A percentile compares a stretch with the other conserved stretches of the same genome.
Evolutionary conservation across 2,888 invertebrate species (phyloP).

Genomic region (Oasisia sp.): DNA sequence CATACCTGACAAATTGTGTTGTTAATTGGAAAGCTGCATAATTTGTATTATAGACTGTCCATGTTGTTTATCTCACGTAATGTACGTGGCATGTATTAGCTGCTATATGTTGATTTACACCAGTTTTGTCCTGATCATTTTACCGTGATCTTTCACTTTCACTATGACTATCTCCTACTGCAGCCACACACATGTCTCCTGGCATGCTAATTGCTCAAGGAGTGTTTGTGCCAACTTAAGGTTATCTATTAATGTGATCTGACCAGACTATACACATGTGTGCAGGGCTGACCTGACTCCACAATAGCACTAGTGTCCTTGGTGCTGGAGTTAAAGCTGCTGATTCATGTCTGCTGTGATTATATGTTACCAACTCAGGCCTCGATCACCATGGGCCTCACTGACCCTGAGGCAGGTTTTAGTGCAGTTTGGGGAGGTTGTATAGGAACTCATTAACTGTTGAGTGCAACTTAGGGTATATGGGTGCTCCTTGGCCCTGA

Average conservation of each 20-base stretch:
- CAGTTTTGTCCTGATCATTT: background rate
- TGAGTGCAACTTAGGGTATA: background rate
- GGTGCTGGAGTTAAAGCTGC: background rate
- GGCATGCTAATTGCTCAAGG: background rate
- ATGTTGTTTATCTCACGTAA: background rate
- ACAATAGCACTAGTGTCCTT: background rate
- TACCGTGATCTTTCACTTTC: background rate
- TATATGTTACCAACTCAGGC: background rate
- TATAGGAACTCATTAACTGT: background rate
- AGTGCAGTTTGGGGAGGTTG: background rate
- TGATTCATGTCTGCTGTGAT: background rate
- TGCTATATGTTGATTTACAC: background rate
- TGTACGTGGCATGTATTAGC: background rate
- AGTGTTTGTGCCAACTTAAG: constrained; percentile 1
- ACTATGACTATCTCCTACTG: background rate
- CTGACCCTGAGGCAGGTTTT: background rate
- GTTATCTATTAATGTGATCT: background rate
- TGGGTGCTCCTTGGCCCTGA: background rate
- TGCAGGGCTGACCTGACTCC: background rate
- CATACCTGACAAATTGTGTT: background rate
- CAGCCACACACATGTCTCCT: background rate
- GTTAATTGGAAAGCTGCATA: too few relatives aligned
- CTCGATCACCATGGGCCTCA: background rate
- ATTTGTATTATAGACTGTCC: background rate
- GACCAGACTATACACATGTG: background rate